These are phyloP conservation scores for Momotus momota DNA, from an alignment of 2,797 vertebrate genomes.

Conservation along the genomic window DNA sequence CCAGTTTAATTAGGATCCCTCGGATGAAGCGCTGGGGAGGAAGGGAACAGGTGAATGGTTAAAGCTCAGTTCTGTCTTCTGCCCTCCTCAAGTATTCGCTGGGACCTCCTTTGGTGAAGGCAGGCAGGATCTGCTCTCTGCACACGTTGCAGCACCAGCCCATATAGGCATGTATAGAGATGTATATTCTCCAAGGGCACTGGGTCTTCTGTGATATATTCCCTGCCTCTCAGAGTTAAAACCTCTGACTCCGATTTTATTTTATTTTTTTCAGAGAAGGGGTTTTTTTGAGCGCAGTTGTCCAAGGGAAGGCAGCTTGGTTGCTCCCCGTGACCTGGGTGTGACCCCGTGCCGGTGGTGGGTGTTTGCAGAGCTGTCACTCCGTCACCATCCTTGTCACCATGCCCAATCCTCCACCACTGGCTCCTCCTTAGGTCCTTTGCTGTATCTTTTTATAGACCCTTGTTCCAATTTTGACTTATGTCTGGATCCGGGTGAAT, in stretches of 20 bases:
- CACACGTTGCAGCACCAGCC: not conserved
- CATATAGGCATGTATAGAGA: accelerated
- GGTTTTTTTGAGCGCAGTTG: accelerated
- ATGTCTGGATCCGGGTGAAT: not conserved
- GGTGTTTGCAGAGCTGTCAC: not conserved
- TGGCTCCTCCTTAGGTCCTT: not conserved
- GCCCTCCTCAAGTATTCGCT: not conserved
- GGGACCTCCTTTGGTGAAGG: not conserved
- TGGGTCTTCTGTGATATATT: not conserved
- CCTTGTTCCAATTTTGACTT: not conserved
- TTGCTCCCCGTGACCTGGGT: accelerated
- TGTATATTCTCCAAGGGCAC: not conserved
- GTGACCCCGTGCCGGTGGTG: accelerated
- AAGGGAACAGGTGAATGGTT: not conserved
- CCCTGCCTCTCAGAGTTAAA: not conserved
- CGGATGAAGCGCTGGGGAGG: not conserved
- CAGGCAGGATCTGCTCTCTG: not conserved
- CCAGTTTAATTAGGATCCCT: not conserved
- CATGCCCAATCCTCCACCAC: accelerated
- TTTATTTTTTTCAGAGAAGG: not conserved
- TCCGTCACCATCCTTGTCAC: accelerated
- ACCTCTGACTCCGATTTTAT: too few relatives aligned
- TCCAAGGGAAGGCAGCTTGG: not conserved
- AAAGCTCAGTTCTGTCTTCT: not conserved
- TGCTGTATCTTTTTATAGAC: not conserved